A percentile compares a stretch with the other conserved stretches of the same genome.
phyloP scores from a whole-genome alignment of 2,797 vertebrate species.

The Chelon labrosus region DNA sequence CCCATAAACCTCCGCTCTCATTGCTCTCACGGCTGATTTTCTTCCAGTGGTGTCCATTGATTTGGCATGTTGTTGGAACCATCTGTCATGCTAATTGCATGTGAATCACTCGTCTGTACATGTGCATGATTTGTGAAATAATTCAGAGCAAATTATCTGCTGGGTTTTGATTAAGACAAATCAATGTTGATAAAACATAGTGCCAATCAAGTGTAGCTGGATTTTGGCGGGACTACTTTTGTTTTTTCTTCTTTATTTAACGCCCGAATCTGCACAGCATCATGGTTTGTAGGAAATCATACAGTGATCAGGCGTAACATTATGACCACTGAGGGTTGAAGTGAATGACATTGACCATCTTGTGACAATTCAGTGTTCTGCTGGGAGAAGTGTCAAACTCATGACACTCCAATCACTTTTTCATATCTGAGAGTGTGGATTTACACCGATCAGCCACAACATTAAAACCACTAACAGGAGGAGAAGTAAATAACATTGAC shows the following conservation, averaged over 20 bases:
- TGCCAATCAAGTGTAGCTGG: background rate
- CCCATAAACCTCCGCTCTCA: background rate
- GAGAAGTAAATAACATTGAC: no score
- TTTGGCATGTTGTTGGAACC: conserved; percentile 43
- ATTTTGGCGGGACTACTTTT: conserved; percentile 5
- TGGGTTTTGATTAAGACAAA: conserved; percentile 24
- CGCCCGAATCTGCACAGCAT: background rate
- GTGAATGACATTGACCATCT: no score
- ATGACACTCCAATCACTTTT: no score
- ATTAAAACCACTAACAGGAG: no score
- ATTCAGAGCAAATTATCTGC: conserved; percentile 6
- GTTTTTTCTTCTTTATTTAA: conserved; percentile 3
- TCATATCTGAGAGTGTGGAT: no score
- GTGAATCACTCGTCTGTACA: conserved; percentile 3
- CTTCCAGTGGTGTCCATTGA: conserved; percentile 1
- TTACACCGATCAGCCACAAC: no score
- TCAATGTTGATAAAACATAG: conserved; percentile 3
- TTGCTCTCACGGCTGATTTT: background rate
- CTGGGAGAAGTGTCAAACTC: no score
- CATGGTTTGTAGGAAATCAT: no score
- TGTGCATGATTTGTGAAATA: conserved; percentile 14
- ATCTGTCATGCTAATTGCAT: conserved; percentile 34
- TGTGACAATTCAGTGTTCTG: no score
- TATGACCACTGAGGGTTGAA: no score
- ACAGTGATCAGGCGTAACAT: no score